Evolutionary conservation across 2,113 vertebrate genomes (phyloP), one percentile per base, ranked within the genome.

Genomic region (Anser cygnoides): DNA sequence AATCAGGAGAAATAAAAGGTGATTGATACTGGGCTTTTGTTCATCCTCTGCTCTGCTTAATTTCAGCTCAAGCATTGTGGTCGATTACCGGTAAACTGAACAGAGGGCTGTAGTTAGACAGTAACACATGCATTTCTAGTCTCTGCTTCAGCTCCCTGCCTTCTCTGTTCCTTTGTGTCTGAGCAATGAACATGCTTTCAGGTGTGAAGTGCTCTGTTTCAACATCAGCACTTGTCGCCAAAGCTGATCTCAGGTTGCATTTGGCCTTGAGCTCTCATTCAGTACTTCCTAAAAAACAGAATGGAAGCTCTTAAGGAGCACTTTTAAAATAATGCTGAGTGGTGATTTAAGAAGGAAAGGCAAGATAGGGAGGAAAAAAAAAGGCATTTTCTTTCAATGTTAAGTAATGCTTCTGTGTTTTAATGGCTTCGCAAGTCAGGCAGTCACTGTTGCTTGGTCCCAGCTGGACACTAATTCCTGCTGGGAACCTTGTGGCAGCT

Each of bases 391-490:
- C 54, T 85, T 95, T 29, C 29, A 79, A 11, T 82, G 65, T 73
- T 93, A 90, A 96, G 78, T 76, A 52, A 59, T 95, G 57, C 73
- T 97, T 95, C 89, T 88, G 1, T 90, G 80, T 96, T 94, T 88
- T 94, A 91, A 95, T 84, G 73, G 70, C 84, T 94, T 95, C 61
- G 94, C n/a, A 89, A 95, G 81, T 86, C 87, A 92, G 75, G 28
- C 84, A 93, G 77, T 70, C 67, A 83, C 70, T 73, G 43, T 75
- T 90, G 52, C 74, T 85, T 83, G 74, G 82, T 96, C 80, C 84
- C 91, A 94, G 86, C 68, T 97, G 92, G 90, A 89, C 91, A 72
- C 17, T 94, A 72, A 92, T 89, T 91, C 90, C 91, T 94, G 54
- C 71, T 74, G 83, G 55, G 87, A 95, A 76, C 75, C 76, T 88